Percentiles rank a stretch among this genome's conserved stretches.
Evolutionary conservation across 1,140 invertebrate species (phyloP).

Genomic region (Leucophenga varia): DNA sequence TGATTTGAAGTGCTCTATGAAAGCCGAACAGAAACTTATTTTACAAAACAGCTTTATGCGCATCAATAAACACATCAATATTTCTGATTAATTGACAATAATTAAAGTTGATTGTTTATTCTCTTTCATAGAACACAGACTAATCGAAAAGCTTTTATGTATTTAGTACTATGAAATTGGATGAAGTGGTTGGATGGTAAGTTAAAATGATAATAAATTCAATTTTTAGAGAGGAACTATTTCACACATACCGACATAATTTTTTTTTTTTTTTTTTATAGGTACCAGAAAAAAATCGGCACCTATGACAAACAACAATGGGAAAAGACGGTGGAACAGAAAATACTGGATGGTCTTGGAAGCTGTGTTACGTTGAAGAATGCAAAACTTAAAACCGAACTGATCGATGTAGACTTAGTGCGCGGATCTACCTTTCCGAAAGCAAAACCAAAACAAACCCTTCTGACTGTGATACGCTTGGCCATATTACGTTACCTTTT

Average conservation of each 20-base stretch:
- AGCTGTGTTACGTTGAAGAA: constrained; percentile 84
- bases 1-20: too few species aligned
- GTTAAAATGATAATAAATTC: constrained; percentile 4
- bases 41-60: too few species aligned
- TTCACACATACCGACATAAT: neutral
- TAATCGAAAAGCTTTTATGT: constrained; percentile 39
- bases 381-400: constrained; percentile 84
- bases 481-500: constrained; percentile 78
- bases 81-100: too few species aligned
- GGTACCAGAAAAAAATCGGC: constrained; percentile 93
- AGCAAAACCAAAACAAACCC: constrained; percentile 86
- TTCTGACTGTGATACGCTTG: constrained; percentile 77
- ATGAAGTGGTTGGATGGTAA: constrained; percentile 56
- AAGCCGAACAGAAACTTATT: too few species aligned
- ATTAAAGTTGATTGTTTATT: too few species aligned
- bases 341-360: constrained; percentile 80
- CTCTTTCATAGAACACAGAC: too few species aligned
- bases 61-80: too few species aligned
- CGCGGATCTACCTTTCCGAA: constrained; percentile 92
- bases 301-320: constrained; percentile 95
- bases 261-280: constrained; percentile 46
- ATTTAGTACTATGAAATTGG: constrained; percentile 55
- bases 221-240: neutral
- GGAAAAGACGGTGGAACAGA: constrained; percentile 91
- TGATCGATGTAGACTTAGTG: constrained; percentile 94